These are phyloP conservation scores for Megamerina dolium DNA, from an alignment of 2,888 invertebrate species.

Conservation along the genomic window DNA sequence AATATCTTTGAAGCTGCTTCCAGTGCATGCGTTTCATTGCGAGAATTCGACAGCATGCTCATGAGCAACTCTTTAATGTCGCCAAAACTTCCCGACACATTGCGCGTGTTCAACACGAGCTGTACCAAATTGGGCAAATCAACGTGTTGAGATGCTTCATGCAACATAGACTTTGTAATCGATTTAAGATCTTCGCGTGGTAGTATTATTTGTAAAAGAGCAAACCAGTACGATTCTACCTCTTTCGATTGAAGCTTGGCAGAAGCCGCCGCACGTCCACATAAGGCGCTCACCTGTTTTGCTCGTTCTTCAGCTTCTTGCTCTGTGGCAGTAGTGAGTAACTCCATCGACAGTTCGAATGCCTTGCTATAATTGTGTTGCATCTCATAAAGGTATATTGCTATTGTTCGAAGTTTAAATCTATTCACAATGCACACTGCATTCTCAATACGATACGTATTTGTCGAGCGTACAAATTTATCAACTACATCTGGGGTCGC, in stretches of 20 bases:
- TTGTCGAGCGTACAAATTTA: conserved; percentile 51
- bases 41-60: conserved; percentile 70
- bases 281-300: conserved; percentile 42
- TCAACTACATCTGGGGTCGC: conserved; percentile 54
- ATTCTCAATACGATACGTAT: conserved; percentile 59
- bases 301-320: conserved; percentile 27
- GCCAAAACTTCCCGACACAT: conserved; percentile 53
- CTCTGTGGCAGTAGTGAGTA: conserved; percentile 34
- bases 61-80: conserved; percentile 57
- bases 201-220: conserved; percentile 48
- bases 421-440: conserved; percentile 60
- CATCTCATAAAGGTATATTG: conserved; percentile 69
- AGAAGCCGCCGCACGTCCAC: conserved; percentile 51
- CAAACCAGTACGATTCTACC: conserved; percentile 53
- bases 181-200: conserved; percentile 47
- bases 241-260: conserved; percentile 47
- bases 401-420: conserved; percentile 59
- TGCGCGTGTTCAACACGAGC: conserved; percentile 53
- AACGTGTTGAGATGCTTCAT: conserved; percentile 55
- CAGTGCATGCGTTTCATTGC: conserved; percentile 67
- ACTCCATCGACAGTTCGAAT: conserved; percentile 57
- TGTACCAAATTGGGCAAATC: conserved; percentile 56
- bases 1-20: conserved; percentile 59
- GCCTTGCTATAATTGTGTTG: conserved; percentile 68
- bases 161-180: conserved; percentile 51